These are phyloP conservation scores for Dolichomitus sp. DNA, from an alignment of 2,888 invertebrate genomes.

Conservation along the genomic window DNA sequence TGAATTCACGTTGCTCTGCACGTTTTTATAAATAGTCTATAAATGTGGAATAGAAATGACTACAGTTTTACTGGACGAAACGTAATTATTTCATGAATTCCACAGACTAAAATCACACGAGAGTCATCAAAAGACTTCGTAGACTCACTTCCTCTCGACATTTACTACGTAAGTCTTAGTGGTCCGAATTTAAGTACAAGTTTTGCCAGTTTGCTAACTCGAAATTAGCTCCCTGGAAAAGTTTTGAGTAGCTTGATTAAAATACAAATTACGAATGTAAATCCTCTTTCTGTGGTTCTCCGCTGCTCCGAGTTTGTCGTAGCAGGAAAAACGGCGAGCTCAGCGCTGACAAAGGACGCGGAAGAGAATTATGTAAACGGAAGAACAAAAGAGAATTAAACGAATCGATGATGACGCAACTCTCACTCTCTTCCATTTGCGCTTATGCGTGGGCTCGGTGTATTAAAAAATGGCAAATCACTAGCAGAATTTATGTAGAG, in stretches of 20 bases:
- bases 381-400: conserved; percentile 66
- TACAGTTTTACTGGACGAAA: neutral
- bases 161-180: conserved; percentile 11
- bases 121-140: conserved; percentile 20
- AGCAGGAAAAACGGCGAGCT: conserved; percentile 10
- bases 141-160: conserved; percentile 1
- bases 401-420: conserved; percentile 64
- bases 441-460: neutral
- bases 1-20: neutral
- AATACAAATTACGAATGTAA: conserved; percentile 73
- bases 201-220: conserved; percentile 67
- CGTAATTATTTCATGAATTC: neutral
- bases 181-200: conserved; percentile 65
- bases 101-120: conserved; percentile 14
- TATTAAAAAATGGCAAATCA: neutral
- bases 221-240: conserved; percentile 65
- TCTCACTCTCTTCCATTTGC: conserved; percentile 28
- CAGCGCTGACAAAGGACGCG: conserved; percentile 52
- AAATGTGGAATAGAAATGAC: conserved; percentile 1
- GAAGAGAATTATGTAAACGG: conserved; percentile 65
- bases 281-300: conserved; percentile 39
- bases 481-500: neutral
- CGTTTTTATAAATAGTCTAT: neutral
- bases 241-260: conserved; percentile 72
- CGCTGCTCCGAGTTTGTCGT: conserved; percentile 8